Conservation (phyloP, 2,113 vertebrate genomes). For the Gambusia holbrooki region DNA sequence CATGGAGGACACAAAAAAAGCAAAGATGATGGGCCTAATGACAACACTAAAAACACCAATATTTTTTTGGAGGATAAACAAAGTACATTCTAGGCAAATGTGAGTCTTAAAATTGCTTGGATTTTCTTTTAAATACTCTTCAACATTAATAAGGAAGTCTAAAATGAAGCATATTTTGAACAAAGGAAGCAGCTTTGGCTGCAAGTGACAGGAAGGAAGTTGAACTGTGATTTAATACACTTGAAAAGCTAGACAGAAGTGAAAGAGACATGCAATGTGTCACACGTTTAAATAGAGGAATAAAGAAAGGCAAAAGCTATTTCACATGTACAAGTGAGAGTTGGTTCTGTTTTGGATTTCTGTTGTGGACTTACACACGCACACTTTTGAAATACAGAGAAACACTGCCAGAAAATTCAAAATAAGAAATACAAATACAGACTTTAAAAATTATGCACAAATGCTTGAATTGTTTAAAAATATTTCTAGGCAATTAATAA, state of each 20-base stretch:
- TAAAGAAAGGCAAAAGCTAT: background rate
- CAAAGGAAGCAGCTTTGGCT: background rate
- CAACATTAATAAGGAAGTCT: background rate
- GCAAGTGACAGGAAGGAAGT: background rate
- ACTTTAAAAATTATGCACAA: background rate
- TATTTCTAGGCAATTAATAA: too few relatives aligned
- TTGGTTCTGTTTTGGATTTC: background rate
- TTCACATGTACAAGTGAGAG: background rate
- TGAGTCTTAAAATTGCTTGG: too few relatives aligned
- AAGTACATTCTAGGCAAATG: too few relatives aligned
- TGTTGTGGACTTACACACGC: background rate
- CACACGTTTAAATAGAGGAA: background rate
- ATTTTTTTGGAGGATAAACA: background rate
- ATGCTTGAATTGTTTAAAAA: background rate
- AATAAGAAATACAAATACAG: background rate
- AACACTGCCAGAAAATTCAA: background rate
- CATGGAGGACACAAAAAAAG: conserved; percentile 1
- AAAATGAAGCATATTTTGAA: background rate
- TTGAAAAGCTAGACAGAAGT: background rate
- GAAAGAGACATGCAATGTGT: background rate
- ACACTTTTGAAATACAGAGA: too few relatives aligned
- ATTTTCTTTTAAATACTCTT: background rate
- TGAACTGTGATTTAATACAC: background rate
- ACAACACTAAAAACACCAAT: background rate
- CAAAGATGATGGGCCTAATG: background rate